These are phyloP conservation scores for Pangasius krempfi DNA, from an alignment of 2,797 vertebrate species.

Conservation along the genomic window DNA sequence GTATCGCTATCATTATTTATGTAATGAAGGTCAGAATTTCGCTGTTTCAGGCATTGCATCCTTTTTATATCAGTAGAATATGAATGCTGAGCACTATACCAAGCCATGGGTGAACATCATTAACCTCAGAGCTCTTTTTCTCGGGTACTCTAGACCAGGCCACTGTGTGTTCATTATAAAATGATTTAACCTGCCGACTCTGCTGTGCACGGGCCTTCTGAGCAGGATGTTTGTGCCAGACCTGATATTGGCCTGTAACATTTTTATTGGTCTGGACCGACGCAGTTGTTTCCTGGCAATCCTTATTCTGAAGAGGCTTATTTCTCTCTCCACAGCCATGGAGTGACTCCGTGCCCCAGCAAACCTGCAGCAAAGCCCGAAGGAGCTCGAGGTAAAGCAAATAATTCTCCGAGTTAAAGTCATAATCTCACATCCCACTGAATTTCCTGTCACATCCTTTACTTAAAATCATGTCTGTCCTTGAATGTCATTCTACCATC, in stretches of 20 bases:
- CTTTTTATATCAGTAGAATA: slow-evolving; percentile 8
- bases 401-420: not conserved
- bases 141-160: not conserved
- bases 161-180: slow-evolving; percentile 24
- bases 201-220: slow-evolving; percentile 21
- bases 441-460: not conserved
- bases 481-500: not conserved
- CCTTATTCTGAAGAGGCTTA: slow-evolving; percentile 26
- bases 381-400: slow-evolving; percentile 58
- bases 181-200: slow-evolving; percentile 17
- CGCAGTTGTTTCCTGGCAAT: not conserved
- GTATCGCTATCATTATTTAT: not conserved
- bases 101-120: slow-evolving; percentile 24
- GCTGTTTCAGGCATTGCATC: not conserved
- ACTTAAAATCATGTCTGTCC: not conserved
- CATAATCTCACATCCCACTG: not conserved
- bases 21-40: not conserved
- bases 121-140: slow-evolving; percentile 18
- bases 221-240: slow-evolving; percentile 27
- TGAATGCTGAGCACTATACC: not conserved
- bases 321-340: slow-evolving; percentile 67
- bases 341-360: slow-evolving; percentile 71
- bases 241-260: slow-evolving; percentile 6
- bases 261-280: slow-evolving; percentile 24
- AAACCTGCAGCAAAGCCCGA: slow-evolving; percentile 74